A percentile compares a stretch with the other conserved stretches of the same genome.
These are phyloP conservation scores for Sula dactylatra DNA, from an alignment of 2,113 vertebrate genomes.

Conservation along the genomic window DNA sequence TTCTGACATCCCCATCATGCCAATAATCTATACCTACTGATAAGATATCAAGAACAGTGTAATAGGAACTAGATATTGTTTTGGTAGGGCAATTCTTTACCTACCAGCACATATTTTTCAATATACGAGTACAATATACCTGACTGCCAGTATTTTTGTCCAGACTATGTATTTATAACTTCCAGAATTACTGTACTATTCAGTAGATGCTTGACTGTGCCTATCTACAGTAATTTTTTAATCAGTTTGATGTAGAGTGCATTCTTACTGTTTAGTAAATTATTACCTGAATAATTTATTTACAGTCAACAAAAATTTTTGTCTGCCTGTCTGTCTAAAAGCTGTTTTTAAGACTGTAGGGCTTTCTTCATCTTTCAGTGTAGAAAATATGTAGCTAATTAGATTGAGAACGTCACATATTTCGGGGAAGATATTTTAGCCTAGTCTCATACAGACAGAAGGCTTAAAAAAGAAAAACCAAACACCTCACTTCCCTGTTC, in stretches of 20 bases:
- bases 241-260: not conserved
- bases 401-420: not conserved
- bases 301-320: not conserved
- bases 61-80: not conserved
- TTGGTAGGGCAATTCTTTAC: not conserved
- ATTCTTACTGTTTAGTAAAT: not conserved
- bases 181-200: conserved; percentile 9
- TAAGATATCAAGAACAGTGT: not conserved
- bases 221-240: not conserved
- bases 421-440: not conserved
- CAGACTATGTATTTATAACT: conserved; percentile 48
- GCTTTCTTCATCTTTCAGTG: not conserved
- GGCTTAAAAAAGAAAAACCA: not conserved
- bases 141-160: conserved; percentile 41
- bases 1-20: not conserved
- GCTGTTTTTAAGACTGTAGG: not conserved
- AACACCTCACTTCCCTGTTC: not conserved
- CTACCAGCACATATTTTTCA: conserved; percentile 18
- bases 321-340: not conserved
- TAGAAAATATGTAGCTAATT: not conserved
- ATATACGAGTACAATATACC: not conserved
- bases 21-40: not conserved
- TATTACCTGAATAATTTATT: not conserved
- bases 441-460: not conserved
- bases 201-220: not conserved